These are phyloP conservation scores for Sebastes dallii DNA, from an alignment of 2,797 vertebrate species.

Conservation along the genomic window DNA sequence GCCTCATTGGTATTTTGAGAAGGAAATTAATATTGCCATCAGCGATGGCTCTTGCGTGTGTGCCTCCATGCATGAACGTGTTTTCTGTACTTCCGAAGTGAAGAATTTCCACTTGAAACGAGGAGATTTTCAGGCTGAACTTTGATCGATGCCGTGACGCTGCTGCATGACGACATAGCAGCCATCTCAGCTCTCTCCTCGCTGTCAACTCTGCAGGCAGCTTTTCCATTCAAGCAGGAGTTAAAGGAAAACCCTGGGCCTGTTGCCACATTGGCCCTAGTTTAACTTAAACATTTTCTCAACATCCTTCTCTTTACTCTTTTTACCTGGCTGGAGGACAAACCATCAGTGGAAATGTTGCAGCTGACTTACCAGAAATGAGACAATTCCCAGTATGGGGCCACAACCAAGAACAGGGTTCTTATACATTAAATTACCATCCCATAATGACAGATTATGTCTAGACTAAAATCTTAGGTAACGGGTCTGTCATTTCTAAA, in stretches of 20 bases:
- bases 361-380: conserved; percentile 58
- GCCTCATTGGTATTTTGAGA: conserved; percentile 81
- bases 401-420: background rate
- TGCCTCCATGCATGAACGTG: conserved; percentile 44
- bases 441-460: background rate
- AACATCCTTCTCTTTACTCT: conserved; percentile 42
- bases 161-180: conserved; percentile 45
- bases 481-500: background rate
- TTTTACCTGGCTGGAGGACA: conserved; percentile 59
- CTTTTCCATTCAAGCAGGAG: conserved; percentile 58
- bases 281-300: conserved; percentile 60
- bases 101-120: conserved; percentile 60
- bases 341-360: conserved; percentile 62
- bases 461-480: background rate
- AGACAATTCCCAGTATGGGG: conserved; percentile 42
- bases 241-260: conserved; percentile 50
- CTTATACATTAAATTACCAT: conserved; percentile 9
- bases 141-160: conserved; percentile 46
- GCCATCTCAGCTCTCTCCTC: conserved; percentile 40
- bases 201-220: conserved; percentile 41
- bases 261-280: conserved; percentile 40
- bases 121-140: conserved; percentile 36
- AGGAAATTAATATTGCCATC: conserved; percentile 83
- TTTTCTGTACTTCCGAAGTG: conserved; percentile 51
- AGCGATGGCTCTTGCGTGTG: conserved; percentile 62